Evolutionary conservation across 2,888 invertebrate species (phyloP), one percentile per base, ranked within the genome.

Genomic region (Agriopis marginaria): DNA sequence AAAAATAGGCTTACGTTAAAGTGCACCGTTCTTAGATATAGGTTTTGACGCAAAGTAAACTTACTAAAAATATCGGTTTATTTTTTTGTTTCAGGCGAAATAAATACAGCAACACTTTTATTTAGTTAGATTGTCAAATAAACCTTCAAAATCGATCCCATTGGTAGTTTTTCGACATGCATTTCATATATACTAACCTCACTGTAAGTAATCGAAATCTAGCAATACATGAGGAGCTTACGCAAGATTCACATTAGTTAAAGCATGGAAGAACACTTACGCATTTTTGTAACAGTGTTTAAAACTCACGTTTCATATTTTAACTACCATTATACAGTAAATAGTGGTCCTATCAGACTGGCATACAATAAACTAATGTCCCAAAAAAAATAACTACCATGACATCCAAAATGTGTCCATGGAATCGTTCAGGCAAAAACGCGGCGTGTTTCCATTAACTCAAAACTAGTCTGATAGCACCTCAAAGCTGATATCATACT

Each of bases 401-500:
- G 42, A 8, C 8, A 5, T 42, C 7, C 2, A 9, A 42, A 9
- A 32, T 5, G 32, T 3, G 32, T 3, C 32, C 32, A 32, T 5
- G 3, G 32, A 32, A n/a, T n/a, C n/a, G 47, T 12, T 47, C 4
- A 12, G 47, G 12, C 47, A 47, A 49, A 6, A 7, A 39, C 9
- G 3, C n/a, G 7, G 12, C 39, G 0, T 3, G 11, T 0, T 3
- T 39, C 3, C n/a, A n/a, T 39, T n/a, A n/a, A 11, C 12, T 32
- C 12, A 8, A 17, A 32, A 3, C 32, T n/a, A 54, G 60, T 66
- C 66, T 66, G 49, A 60, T 49, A 54, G 54, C 42, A 44, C 40
- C 39, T 53, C n/a, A 53, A 45, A 14, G 45, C 65, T 59, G 59
- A 12, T 8, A 54, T 54, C 61, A 67, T 56, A 62, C 17, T 32